These are phyloP conservation scores for Xenentodon cancila DNA, from an alignment of 2,797 vertebrate genomes.

Conservation along the genomic window DNA sequence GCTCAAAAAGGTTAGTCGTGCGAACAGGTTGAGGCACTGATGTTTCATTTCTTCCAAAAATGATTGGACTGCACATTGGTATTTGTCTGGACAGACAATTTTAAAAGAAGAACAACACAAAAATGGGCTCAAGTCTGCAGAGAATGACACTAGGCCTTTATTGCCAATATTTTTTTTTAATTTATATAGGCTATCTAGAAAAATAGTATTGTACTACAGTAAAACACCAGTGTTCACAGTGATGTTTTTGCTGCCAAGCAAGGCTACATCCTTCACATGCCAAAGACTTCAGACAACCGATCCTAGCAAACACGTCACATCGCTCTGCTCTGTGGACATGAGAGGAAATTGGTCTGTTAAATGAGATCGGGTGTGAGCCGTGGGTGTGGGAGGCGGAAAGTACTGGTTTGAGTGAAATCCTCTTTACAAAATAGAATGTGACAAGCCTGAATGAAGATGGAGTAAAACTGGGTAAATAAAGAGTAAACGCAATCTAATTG, in stretches of 20 bases:
- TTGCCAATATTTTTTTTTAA: no score
- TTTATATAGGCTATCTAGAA: neutral
- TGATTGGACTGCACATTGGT: no score
- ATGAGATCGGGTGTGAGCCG: conserved; percentile 47
- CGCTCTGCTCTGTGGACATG: conserved; percentile 35
- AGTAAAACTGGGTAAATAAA: conserved; percentile 52
- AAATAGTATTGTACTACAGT: neutral
- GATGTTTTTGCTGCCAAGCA: conserved; percentile 12
- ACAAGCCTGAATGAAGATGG: conserved; percentile 49
- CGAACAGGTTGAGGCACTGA: neutral
- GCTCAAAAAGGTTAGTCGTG: neutral
- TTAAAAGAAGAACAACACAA: no score
- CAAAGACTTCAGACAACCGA: conserved; percentile 29
- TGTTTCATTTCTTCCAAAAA: no score
- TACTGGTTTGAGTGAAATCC: conserved; percentile 49
- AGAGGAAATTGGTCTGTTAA: conserved; percentile 51
- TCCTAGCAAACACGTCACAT: conserved; percentile 29
- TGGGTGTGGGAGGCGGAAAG: conserved; percentile 19
- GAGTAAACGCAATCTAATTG: conserved; percentile 37
- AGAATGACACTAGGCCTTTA: no score
- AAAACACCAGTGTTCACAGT: conserved; percentile 3
- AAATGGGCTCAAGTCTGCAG: no score
- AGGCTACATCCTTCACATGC: conserved; percentile 1
- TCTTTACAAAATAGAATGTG: conserved; percentile 36
- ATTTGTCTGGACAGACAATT: no score